phyloP scores from a whole-genome alignment of 2,888 invertebrate species.

The Monoplex corrugatus region DNA sequence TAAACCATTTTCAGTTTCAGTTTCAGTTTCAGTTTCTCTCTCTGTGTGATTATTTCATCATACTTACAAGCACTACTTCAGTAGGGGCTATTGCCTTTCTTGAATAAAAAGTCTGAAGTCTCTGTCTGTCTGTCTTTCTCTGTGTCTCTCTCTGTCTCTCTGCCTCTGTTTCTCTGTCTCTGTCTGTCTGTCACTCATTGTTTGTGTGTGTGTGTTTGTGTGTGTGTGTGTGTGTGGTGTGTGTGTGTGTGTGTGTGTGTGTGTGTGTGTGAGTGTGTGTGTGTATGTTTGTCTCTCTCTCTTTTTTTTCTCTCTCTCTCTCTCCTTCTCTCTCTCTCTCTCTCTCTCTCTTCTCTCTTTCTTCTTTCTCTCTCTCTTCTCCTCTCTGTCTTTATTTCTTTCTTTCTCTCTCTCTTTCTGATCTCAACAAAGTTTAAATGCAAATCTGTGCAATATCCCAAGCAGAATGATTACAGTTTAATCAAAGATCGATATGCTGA shows the following conservation, averaged over 20 bases:
- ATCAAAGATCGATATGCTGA: too few relatives aligned
- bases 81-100: not conserved
- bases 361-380: not conserved
- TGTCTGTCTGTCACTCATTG: conserved; percentile 2
- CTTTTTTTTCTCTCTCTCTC: not conserved
- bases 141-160: not conserved
- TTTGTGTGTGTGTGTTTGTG: too few relatives aligned
- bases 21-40: too few relatives aligned
- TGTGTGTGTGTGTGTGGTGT: too few relatives aligned
- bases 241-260: not conserved
- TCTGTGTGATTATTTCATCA: too few relatives aligned
- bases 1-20: too few relatives aligned
- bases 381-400: too few relatives aligned
- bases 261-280: not conserved
- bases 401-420: not conserved
- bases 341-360: not conserved
- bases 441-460: too few relatives aligned
- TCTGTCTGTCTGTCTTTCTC: not conserved
- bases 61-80: not conserved
- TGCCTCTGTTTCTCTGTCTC: not conserved
- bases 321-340: not conserved
- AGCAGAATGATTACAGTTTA: too few relatives aligned
- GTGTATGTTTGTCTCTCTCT: not conserved
- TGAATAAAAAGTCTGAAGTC: too few relatives aligned
- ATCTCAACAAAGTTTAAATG: too few relatives aligned